phyloP scores from a whole-genome alignment of 2,888 invertebrate genomes.

The Ernsta delagoae region DNA sequence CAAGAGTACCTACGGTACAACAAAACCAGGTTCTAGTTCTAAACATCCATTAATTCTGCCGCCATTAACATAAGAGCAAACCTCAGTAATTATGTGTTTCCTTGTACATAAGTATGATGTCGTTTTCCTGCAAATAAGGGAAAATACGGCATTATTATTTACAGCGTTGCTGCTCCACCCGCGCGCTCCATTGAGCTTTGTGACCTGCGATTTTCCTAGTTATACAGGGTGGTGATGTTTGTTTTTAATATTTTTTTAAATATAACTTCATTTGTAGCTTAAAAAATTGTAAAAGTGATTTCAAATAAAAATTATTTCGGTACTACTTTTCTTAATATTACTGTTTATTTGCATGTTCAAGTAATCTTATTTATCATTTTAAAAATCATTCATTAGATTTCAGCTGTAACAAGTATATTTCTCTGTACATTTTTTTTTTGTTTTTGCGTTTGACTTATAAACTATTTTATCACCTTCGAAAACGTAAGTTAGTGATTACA shows the following conservation, averaged over 20 bases:
- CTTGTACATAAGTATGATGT: conserved; percentile 32
- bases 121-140: conserved; percentile 48
- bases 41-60: conserved; percentile 15
- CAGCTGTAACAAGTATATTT: too few species aligned
- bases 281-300: too few species aligned
- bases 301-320: too few species aligned
- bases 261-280: too few species aligned
- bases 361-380: too few species aligned
- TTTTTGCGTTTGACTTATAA: too few species aligned
- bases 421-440: too few species aligned
- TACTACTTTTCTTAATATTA: too few species aligned
- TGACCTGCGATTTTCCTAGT: conserved; percentile 63
- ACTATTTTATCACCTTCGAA: too few species aligned
- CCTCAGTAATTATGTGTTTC: conserved; percentile 32
- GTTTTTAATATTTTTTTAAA: neutral
- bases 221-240: conserved; percentile 50
- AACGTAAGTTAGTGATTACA: too few species aligned
- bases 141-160: conserved; percentile 67
- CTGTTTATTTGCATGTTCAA: too few species aligned
- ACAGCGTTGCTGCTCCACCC: conserved; percentile 52
- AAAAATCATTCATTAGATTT: too few species aligned
- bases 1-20: neutral
- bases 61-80: conserved; percentile 23
- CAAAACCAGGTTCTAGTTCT: neutral
- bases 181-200: conserved; percentile 61